These are phyloP conservation scores for Metacarcinus magister DNA, from an alignment of 2,888 invertebrate species.

Conservation along the genomic window DNA sequence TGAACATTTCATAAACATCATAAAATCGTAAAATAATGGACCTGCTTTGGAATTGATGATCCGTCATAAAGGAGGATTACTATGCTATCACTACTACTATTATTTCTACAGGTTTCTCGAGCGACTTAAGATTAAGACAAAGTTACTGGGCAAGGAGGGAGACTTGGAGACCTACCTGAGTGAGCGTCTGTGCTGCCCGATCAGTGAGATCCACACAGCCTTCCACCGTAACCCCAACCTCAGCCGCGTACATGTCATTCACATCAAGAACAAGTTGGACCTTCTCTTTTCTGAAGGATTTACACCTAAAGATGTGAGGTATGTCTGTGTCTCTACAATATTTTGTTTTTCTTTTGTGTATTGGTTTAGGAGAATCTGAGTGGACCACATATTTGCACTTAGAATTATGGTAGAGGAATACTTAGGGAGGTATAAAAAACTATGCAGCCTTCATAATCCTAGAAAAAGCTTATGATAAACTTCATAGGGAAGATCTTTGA, in stretches of 20 bases:
- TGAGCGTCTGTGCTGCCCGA: not conserved
- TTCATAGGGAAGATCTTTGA: no score
- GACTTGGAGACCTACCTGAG: not conserved
- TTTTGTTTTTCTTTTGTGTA: not conserved
- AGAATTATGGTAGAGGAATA: no score
- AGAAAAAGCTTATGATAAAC: no score
- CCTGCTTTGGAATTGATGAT: not conserved
- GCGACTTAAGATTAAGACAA: not conserved
- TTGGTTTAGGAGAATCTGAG: not conserved
- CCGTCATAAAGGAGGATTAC: not conserved
- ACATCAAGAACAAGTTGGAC: not conserved
- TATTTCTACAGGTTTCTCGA: not conserved
- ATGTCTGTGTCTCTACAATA: not conserved
- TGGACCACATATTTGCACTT: no score
- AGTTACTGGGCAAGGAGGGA: not conserved
- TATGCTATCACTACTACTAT: not conserved
- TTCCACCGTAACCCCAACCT: not conserved
- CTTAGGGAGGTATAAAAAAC: no score
- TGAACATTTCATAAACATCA: no score
- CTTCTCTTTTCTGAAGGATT: not conserved
- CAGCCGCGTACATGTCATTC: not conserved
- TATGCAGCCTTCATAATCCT: no score
- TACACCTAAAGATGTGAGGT: not conserved
- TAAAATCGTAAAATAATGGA: not conserved
- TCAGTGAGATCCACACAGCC: not conserved